Evolutionary conservation across 2,888 invertebrate genomes (phyloP).

Genomic region (Aelia acuminata): DNA sequence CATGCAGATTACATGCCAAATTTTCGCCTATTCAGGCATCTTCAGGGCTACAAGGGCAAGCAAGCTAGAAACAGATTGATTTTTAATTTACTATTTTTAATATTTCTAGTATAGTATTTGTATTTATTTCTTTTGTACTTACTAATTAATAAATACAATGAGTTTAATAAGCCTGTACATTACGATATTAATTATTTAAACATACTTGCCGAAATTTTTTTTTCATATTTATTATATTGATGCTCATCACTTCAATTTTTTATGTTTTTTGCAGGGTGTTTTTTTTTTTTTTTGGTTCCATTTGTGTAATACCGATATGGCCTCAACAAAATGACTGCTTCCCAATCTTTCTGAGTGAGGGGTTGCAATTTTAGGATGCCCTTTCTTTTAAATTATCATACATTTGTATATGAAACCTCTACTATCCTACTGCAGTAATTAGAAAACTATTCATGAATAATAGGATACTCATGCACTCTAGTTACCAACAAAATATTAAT

Average conservation of each 20-base stretch:
- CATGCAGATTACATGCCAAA: no score
- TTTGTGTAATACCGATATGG: constrained; percentile 28
- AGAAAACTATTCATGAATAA: neutral
- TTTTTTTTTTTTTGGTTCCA: neutral
- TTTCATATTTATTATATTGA: neutral
- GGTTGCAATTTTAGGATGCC: constrained; percentile 22
- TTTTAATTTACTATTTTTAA: no score
- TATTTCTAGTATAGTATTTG: no score
- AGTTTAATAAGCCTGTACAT: no score
- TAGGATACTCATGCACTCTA: neutral
- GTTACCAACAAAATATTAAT: no score
- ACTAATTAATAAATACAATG: no score
- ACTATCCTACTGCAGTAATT: neutral
- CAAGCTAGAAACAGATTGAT: no score
- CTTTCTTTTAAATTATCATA: constrained; percentile 21
- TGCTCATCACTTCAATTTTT: neutral
- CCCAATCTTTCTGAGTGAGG: constrained; percentile 39
- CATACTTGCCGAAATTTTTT: neutral
- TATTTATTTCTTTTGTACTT: no score
- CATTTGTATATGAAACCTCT: constrained; percentile 6
- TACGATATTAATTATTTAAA: neutral
- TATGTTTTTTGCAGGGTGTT: neutral
- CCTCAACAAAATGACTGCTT: constrained; percentile 15
- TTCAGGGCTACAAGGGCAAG: no score
- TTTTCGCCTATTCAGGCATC: no score